Percentiles rank a stretch among this genome's conserved stretches.
phyloP scores from a whole-genome alignment of 2,797 vertebrate species.

The Characodon lateralis region DNA sequence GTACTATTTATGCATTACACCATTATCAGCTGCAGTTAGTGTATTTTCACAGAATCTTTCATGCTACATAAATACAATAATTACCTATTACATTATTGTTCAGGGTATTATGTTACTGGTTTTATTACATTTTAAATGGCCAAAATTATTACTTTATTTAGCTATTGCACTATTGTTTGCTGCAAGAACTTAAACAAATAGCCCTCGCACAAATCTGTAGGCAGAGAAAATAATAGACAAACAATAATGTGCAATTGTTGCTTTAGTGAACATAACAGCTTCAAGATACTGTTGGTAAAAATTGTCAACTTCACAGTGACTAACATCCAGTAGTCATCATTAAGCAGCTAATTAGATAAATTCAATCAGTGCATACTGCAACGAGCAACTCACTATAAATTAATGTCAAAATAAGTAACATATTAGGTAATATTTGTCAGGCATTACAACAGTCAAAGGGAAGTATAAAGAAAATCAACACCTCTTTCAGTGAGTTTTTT shows the following conservation, averaged over 20 bases:
- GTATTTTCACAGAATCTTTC: not conserved
- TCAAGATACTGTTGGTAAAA: not conserved
- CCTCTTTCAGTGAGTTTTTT: not conserved
- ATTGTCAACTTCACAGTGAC: slow-evolving; percentile 1
- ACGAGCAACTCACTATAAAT: slow-evolving; percentile 4
- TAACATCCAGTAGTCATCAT: not conserved
- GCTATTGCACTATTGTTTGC: not conserved
- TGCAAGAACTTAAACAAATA: not conserved
- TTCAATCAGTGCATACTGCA: not conserved
- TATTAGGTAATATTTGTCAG: too few relatives aligned
- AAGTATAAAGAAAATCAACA: not conserved
- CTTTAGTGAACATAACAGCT: not conserved
- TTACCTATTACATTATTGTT: not conserved
- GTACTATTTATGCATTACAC: not conserved
- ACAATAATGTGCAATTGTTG: not conserved
- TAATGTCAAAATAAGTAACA: not conserved
- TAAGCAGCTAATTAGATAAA: slow-evolving; percentile 4
- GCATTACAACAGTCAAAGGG: not conserved
- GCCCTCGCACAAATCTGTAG: slow-evolving; percentile 2
- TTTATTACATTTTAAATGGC: not conserved
- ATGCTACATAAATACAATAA: not conserved
- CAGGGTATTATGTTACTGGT: not conserved
- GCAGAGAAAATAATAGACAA: not conserved
- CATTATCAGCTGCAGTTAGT: not conserved
- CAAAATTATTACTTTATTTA: not conserved